These are phyloP conservation scores for Mizuhopecten yessoensis DNA, from an alignment of 1,140 invertebrate species.

Conservation along the genomic window DNA sequence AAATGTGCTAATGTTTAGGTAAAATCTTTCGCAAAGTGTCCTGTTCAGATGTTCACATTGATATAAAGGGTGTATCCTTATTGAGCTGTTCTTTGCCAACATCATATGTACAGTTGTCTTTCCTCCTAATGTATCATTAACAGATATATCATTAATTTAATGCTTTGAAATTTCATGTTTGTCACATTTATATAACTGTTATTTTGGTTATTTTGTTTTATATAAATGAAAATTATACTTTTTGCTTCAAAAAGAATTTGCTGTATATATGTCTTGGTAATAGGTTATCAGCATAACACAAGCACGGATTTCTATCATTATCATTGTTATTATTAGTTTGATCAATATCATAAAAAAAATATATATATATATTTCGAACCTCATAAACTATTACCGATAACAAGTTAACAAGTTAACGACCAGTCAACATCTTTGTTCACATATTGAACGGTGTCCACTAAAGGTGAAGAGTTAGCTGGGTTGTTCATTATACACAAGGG, in stretches of 20 bases:
- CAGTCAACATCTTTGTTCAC: neutral
- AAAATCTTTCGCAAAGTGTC: neutral
- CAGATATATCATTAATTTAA: neutral
- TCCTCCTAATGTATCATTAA: neutral
- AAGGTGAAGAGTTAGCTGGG: too few relatives aligned
- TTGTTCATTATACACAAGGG: neutral
- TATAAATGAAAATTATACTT: neutral
- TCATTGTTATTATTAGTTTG: neutral
- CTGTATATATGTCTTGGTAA: neutral
- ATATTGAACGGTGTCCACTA: neutral
- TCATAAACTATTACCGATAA: neutral
- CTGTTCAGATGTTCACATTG: neutral
- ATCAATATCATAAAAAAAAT: too few relatives aligned
- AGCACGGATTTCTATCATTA: neutral
- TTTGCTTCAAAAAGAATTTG: too few relatives aligned
- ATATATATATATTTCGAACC: neutral
- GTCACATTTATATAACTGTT: neutral
- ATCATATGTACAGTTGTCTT: neutral
- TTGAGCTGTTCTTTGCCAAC: too few relatives aligned
- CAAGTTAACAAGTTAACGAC: neutral
- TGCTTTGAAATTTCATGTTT: neutral
- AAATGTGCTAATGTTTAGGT: too few relatives aligned
- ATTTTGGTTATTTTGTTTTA: neutral
- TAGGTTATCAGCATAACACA: neutral
- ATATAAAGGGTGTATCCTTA: too few relatives aligned